Conservation (phyloP, 2,113 vertebrate species). For the Stegostoma tigrinum region DNA sequence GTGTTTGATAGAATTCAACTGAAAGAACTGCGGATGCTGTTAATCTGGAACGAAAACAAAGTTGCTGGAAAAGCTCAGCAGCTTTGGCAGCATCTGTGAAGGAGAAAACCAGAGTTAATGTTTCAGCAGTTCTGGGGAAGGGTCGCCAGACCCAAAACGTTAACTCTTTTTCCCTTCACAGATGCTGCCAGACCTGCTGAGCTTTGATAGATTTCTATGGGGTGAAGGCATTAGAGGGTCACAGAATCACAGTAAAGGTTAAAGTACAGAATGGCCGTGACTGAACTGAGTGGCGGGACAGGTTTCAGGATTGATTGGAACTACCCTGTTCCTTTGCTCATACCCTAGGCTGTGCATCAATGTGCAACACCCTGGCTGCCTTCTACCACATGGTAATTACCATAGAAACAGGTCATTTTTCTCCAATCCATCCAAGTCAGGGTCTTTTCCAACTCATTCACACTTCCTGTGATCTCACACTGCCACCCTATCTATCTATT, state of each 20-base stretch:
- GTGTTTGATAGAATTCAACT: background rate
- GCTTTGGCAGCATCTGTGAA: too few relatives aligned
- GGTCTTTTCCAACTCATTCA: background rate
- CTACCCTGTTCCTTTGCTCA: background rate
- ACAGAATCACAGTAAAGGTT: background rate
- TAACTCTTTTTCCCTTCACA: too few relatives aligned
- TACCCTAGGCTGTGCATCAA: background rate
- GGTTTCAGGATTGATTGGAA: background rate
- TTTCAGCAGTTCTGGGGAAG: too few relatives aligned
- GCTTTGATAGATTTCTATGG: background rate
- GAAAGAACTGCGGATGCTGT: too few relatives aligned
- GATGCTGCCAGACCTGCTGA: too few relatives aligned
- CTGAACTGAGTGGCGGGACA: background rate
- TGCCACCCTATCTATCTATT: background rate
- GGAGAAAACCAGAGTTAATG: too few relatives aligned
- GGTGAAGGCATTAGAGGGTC: background rate
- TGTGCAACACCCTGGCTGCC: background rate
- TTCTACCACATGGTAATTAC: background rate
- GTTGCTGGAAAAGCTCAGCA: too few relatives aligned
- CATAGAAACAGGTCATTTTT: background rate
- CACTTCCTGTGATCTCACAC: background rate
- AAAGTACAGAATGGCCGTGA: background rate
- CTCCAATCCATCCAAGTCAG: background rate
- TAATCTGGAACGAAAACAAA: too few relatives aligned
- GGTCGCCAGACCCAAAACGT: too few relatives aligned